Base-by-base conservation (phyloP, 2,888 invertebrate genomes). In the Hypomecis punctinalis region DNA sequence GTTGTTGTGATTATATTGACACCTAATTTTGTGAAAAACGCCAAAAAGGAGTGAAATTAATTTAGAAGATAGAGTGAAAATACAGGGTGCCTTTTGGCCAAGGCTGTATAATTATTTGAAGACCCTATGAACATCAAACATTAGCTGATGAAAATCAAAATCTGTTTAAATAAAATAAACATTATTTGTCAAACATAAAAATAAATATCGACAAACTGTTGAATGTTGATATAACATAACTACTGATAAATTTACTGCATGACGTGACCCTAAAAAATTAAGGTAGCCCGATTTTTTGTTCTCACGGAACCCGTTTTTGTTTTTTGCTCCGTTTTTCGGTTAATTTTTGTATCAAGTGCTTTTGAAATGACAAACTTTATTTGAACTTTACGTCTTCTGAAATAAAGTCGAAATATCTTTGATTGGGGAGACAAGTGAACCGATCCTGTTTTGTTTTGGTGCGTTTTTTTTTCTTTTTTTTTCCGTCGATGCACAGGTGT, bases 231-330 rank as follows among this genome's bases (percentile, higher is more conserved):
- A 69, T 64, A 61, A 67, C 51, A 67, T 42, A 70, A 76, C 74
- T 66, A 71, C 72, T 71, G 73, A 79, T 80, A 82, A 80, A 80
- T 82, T 79, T 79, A 76, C 68, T 63, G 71, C 57, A 66, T 76
- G 56, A 56, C 75, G 72, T 62, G 70, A 73, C 72, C 66, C 52
- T 65, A 69, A 71, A 71, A 63, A 66, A 63, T 75, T 60, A 61
- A 61, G 76, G 82, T 82, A 80, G 82, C 83, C 74, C 74, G 69
- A 72, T 78, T 82, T 83, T 86, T 86, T 85, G 79, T 80, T 82
- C 77, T 68, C 81, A 82, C 78, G 74, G 66, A 77, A 82, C 82
- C 81, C 74, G 81, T 82, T 84, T 79, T 72, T 53, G 65, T 73
- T 81, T 82, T 83, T 78, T 62, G 68, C 67, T 58, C 66, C 67